Evolutionary conservation across 2,888 invertebrate species (phyloP).

Genomic region (Phania funesta): DNA sequence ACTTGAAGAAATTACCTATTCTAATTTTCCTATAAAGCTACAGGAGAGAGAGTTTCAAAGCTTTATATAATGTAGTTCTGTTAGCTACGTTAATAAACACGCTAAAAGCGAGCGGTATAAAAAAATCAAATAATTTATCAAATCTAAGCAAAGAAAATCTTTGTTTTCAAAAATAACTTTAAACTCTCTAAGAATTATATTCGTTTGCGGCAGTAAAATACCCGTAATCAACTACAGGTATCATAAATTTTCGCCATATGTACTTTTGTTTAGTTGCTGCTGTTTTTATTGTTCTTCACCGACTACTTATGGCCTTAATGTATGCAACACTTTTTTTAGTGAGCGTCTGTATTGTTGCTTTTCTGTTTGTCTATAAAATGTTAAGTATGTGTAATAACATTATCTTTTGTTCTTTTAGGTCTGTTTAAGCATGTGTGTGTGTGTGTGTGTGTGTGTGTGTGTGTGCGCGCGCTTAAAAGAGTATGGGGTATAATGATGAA

Average conservation of each 20-base stretch:
- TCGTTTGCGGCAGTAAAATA: slow-evolving; percentile 51
- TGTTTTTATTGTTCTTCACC: slow-evolving; percentile 4
- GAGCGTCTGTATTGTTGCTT: not conserved
- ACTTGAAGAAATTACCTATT: no score
- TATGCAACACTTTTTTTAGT: slow-evolving; percentile 43
- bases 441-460: slow-evolving; percentile 33
- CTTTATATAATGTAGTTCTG: no score
- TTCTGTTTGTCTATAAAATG: slow-evolving; percentile 10
- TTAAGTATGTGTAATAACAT: slow-evolving; percentile 61
- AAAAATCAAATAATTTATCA: not conserved
- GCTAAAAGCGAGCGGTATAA: no score
- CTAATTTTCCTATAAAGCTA: no score
- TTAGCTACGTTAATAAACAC: no score
- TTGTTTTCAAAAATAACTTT: not conserved
- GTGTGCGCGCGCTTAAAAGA: slow-evolving; percentile 4
- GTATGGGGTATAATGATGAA: slow-evolving; percentile 37
- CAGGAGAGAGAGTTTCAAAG: no score
- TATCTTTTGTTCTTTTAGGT: slow-evolving; percentile 53
- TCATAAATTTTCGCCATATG: slow-evolving; percentile 43
- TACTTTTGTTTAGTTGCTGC: not conserved
- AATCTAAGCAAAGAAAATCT: not conserved
- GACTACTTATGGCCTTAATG: slow-evolving; percentile 46
- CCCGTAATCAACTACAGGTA: slow-evolving; percentile 48
- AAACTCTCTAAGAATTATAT: slow-evolving; percentile 11
- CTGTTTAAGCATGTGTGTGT: slow-evolving; percentile 7